Evolutionary conservation across 1,140 invertebrate genomes (phyloP).

Genomic region (Panagrolaimus sp.): DNA sequence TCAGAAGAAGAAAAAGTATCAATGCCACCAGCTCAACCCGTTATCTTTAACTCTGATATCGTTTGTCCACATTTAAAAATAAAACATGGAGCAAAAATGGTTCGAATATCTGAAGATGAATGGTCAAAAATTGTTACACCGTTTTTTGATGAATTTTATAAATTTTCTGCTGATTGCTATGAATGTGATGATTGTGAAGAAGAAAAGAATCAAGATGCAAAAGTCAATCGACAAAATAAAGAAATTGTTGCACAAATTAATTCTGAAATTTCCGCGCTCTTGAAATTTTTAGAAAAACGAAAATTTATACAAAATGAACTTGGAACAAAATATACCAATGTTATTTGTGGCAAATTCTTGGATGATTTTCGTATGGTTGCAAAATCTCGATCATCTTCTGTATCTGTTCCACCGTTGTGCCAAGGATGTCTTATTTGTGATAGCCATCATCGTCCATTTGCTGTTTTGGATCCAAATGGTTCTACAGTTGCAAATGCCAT

Average conservation of each 20-base stretch:
- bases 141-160: conserved; percentile 4
- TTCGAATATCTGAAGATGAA: conserved; percentile 6
- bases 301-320: background rate
- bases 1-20: background rate
- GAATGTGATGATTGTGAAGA: conserved; percentile 5
- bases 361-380: background rate
- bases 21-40: background rate
- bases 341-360: conserved; percentile 1
- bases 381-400: background rate
- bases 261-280: background rate
- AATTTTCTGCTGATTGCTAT: conserved; percentile 2
- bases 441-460: background rate
- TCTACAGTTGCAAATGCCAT: background rate
- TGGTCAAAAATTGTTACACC: background rate
- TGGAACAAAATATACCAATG: background rate
- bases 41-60: background rate
- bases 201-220: background rate
- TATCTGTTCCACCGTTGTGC: background rate
- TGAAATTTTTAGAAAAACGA: background rate
- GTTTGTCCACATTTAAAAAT: background rate
- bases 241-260: background rate
- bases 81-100: background rate
- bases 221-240: background rate
- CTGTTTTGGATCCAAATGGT: background rate
- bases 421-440: conserved; percentile 8